These are phyloP conservation scores for Piprites chloris DNA, from an alignment of 2,113 vertebrate genomes.

Conservation along the genomic window DNA sequence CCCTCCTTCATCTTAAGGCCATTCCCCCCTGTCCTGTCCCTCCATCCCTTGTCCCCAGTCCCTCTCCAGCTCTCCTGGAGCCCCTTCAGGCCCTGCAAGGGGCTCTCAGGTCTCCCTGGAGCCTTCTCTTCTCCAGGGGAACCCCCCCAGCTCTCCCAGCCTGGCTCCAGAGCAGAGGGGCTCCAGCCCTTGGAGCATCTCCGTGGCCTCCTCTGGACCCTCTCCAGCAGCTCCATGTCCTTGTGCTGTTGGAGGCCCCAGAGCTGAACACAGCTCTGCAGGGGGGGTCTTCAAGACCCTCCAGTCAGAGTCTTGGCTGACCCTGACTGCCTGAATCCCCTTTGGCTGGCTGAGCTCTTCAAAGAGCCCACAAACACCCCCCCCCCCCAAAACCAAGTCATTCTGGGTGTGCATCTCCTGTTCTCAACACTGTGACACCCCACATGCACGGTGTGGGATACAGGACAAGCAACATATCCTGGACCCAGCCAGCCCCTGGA, in stretches of 20 bases:
- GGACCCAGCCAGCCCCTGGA: not conserved
- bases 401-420: not conserved
- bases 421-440: not conserved
- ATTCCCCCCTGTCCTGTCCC: not conserved
- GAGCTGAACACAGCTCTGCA: not conserved
- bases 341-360: not conserved
- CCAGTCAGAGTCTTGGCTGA: not conserved
- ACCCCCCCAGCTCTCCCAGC: not conserved
- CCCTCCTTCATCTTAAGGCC: not conserved
- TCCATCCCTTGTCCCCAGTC: not conserved
- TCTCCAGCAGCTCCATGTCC: not conserved
- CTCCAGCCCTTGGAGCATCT: not conserved
- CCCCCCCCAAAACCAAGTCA: not conserved
- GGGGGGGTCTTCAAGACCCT: not conserved
- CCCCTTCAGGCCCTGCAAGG: not conserved
- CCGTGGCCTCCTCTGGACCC: not conserved
- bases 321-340: not conserved
- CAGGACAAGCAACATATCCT: not conserved
- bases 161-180: not conserved
- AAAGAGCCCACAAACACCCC: not conserved
- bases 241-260: not conserved
- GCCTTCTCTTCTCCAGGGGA: not conserved
- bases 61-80: not conserved
- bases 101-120: not conserved
- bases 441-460: too few relatives aligned